Conservation (phyloP, 2,797 vertebrate genomes). For the Atherinosoma microstoma region DNA sequence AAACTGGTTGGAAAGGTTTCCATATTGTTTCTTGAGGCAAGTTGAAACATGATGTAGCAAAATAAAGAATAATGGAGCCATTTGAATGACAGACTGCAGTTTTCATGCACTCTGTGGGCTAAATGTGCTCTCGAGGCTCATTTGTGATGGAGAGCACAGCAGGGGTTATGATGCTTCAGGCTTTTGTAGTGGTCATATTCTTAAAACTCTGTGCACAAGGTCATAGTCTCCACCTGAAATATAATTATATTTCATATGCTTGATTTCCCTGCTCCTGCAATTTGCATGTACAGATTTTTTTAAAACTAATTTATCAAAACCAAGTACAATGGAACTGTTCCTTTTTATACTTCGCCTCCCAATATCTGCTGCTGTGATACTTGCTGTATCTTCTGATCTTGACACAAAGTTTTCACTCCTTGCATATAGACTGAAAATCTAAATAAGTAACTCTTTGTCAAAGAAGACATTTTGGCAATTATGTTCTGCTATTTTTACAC, state of each 20-base stretch:
- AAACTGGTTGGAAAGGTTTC: constrained; percentile 36
- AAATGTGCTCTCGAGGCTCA: constrained; percentile 46
- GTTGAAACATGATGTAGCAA: constrained; percentile 43
- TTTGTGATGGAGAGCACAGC: constrained; percentile 63
- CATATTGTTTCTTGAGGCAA: constrained; percentile 40
- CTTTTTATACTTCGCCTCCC: not conserved
- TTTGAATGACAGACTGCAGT: constrained; percentile 64
- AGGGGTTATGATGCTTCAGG: constrained; percentile 56
- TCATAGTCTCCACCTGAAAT: constrained; percentile 50
- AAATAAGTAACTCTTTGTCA: no score
- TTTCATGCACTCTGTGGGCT: constrained; percentile 47
- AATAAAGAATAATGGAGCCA: constrained; percentile 43
- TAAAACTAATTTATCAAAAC: not conserved
- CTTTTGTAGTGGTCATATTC: constrained; percentile 56
- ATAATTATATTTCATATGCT: constrained; percentile 44
- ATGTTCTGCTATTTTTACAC: no score
- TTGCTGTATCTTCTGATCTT: not conserved
- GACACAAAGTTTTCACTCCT: not conserved
- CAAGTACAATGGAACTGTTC: not conserved
- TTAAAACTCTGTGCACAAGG: constrained; percentile 54
- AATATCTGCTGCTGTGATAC: not conserved
- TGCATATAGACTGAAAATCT: no score
- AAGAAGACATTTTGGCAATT: no score
- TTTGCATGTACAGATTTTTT: constrained; percentile 32
- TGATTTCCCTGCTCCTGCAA: constrained; percentile 30